Conservation (phyloP, 1,140 invertebrate genomes). For the Tigriopus japonicus region DNA sequence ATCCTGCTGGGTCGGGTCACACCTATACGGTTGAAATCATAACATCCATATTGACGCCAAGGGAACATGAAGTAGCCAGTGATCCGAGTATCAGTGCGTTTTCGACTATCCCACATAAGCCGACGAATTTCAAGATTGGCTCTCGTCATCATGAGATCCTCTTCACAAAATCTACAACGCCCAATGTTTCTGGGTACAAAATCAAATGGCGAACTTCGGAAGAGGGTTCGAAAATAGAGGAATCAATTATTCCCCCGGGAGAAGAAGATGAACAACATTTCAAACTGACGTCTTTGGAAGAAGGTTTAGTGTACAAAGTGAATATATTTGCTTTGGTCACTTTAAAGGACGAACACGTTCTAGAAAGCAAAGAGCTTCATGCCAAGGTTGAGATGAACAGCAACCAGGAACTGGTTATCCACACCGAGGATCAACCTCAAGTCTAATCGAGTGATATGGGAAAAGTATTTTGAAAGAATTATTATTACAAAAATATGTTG, state of each 20-base stretch:
- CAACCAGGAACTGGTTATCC: not conserved
- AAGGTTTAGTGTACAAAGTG: not conserved
- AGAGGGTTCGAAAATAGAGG: no score
- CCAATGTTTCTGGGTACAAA: not conserved
- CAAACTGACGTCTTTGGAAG: not conserved
- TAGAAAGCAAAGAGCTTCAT: not conserved
- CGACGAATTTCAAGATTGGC: not conserved
- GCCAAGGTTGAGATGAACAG: not conserved
- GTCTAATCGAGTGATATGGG: no score
- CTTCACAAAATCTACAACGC: not conserved
- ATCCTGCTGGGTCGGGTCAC: not conserved
- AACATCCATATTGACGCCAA: not conserved
- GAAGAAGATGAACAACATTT: not conserved
- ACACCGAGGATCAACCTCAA: no score
- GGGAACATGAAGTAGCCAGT: not conserved
- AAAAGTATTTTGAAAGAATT: no score
- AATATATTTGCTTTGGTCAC: not conserved
- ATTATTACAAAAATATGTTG: no score
- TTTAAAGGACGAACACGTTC: not conserved
- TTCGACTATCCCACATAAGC: not conserved
- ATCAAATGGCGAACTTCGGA: not conserved
- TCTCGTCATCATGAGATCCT: not conserved
- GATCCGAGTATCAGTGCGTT: not conserved
- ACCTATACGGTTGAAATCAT: not conserved
- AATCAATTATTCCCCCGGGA: not conserved